phyloP scores from a whole-genome alignment of 2,797 vertebrate species.

The Etheostoma perlongum region DNA sequence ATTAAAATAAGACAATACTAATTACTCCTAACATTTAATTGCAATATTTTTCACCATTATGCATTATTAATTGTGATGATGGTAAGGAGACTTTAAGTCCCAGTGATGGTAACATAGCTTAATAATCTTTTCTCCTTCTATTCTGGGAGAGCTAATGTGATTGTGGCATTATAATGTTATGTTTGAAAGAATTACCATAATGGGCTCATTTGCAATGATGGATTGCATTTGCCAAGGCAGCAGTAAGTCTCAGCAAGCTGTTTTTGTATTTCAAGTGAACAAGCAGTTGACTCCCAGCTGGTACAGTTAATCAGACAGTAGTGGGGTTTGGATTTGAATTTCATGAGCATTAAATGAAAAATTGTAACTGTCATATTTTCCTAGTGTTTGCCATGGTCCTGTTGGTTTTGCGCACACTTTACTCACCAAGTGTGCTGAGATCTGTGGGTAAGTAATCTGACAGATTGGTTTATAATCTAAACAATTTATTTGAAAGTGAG shows the following conservation, averaged over 20 bases:
- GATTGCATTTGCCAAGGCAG: constrained; percentile 31
- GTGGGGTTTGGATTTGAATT: not conserved
- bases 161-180: constrained; percentile 9
- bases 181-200: constrained; percentile 27
- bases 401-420: not conserved
- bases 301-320: constrained; percentile 2
- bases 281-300: constrained; percentile 36
- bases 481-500: not conserved
- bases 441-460: not conserved
- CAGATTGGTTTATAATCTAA: not conserved
- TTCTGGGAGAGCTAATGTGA: constrained; percentile 4
- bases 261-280: constrained; percentile 20
- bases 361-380: not conserved
- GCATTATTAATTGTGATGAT: constrained; percentile 11
- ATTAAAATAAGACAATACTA: not conserved
- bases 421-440: not conserved
- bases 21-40: not conserved
- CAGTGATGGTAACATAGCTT: not conserved
- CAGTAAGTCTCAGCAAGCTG: constrained; percentile 11
- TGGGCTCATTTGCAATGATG: constrained; percentile 37
- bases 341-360: constrained; percentile 1
- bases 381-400: not conserved
- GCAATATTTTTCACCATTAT: not conserved
- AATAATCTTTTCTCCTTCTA: not conserved
- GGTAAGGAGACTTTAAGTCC: not conserved